phyloP scores from a whole-genome alignment of 53 echinoderm and acorn worm species.

The Zoroaster sp. region DNA sequence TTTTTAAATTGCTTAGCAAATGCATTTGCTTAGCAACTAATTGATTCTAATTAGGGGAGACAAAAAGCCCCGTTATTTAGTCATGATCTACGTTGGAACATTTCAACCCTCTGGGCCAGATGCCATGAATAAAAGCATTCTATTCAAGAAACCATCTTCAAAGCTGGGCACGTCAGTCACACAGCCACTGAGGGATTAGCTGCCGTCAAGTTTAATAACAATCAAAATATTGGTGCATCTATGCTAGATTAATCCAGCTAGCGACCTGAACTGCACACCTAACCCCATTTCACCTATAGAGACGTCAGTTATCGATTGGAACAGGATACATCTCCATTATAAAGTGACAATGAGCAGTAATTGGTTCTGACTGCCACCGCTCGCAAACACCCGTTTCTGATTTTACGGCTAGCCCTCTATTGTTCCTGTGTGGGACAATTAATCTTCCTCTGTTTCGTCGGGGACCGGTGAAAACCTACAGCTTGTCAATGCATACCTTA shows the following conservation, averaged over 20 bases:
- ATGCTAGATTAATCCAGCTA: neutral
- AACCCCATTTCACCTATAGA: neutral
- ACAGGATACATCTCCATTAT: neutral
- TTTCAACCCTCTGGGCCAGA: neutral
- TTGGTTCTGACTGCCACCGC: neutral
- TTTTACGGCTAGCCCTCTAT: neutral
- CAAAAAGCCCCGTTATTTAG: too few relatives aligned
- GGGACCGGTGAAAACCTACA: neutral
- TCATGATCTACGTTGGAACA: too few relatives aligned
- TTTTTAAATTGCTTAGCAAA: too few relatives aligned
- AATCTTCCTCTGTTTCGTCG: neutral
- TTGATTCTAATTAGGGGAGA: too few relatives aligned
- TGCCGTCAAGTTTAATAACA: neutral
- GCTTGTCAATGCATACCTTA: neutral
- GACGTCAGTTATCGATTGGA: neutral
- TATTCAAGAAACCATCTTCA: neutral
- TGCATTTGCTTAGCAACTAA: too few relatives aligned
- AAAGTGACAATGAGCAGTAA: neutral
- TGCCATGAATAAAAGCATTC: neutral
- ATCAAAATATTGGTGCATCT: neutral
- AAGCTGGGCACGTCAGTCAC: neutral
- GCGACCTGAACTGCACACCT: neutral
- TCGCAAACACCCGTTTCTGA: neutral
- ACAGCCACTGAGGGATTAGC: neutral
- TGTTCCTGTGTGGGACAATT: neutral